Evolutionary conservation across 2,888 invertebrate genomes (phyloP).

Genomic region (Pollenia amentaria): DNA sequence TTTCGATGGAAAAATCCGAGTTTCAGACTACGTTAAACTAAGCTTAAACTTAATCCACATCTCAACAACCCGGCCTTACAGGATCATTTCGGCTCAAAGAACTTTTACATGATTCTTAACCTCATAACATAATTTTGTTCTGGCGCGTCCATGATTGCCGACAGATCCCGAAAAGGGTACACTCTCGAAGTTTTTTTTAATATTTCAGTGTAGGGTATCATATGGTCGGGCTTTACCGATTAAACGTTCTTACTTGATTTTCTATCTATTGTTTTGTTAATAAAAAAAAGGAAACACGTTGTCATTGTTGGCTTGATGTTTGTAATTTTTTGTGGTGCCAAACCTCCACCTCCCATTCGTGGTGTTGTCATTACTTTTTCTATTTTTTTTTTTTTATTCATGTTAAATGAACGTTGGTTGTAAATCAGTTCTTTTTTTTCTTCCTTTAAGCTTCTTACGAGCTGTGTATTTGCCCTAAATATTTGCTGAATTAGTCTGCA

Average conservation of each 20-base stretch:
- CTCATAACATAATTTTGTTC: no score
- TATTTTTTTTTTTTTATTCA: constrained; percentile 14
- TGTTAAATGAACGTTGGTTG: constrained; percentile 7
- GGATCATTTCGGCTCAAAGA: no score
- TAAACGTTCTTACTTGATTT: not conserved
- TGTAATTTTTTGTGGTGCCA: constrained; percentile 39
- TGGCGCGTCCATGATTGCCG: no score
- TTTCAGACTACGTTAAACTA: no score
- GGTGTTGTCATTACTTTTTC: not conserved
- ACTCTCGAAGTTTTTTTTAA: no score
- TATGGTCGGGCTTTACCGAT: no score
- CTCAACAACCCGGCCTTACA: no score
- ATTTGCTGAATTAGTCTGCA: constrained; percentile 55
- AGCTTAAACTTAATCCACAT: no score
- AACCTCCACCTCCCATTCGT: constrained; percentile 21
- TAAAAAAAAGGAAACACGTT: constrained; percentile 23
- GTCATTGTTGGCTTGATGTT: constrained; percentile 54
- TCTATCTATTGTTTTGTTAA: not conserved
- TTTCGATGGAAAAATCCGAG: no score
- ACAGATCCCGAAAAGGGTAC: no score
- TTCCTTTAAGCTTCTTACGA: constrained; percentile 24
- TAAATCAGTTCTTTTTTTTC: not conserved
- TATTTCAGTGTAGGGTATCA: no score
- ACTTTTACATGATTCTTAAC: no score
- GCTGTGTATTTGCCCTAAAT: constrained; percentile 39